Evolutionary conservation across 2,888 invertebrate genomes (phyloP), one percentile per base, ranked within the genome.

Genomic region (Hyles lineata): DNA sequence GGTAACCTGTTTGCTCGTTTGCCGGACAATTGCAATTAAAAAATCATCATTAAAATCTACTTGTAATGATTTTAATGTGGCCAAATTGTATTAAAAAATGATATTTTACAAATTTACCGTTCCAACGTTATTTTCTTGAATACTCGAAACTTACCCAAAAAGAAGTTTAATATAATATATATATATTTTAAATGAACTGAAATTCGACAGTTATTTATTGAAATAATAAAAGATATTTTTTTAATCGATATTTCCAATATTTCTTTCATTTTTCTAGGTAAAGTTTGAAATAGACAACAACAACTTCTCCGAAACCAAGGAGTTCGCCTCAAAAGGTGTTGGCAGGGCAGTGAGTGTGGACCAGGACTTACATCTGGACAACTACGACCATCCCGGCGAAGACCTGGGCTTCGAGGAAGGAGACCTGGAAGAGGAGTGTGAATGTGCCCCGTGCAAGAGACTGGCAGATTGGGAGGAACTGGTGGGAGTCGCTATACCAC

Each of bases 391-490:
- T 60, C 89, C 90, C 0, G 92, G 91, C 0, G 91, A 91, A 75
- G 93, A 93, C 81, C 82, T 92, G 1, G 92, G 93, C 52, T 93
- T 93, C 74, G 93, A 93, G 74, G 92, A 92, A 55, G 92, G 91
- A 3, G 90, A 90, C n/a, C 25, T 82, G 43, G 79, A 80, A 6
- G 90, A 91, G 21, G 90, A 90, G 73, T 95, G 95, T 62, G 84
- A 83, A 0, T 92, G 95, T 69, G 89, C 80, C 0, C 87, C 92
- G 0, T 94, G 94, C 70, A 78, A 81, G 25, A 79, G 90, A 9
- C 90, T 95, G 19, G 90, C 92, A 1, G 87, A 96, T 17, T 97
- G 97, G 97, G 97, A 97, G 87, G 97, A 97, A 82, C 96, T 97
- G 82, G 96, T 97, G 1, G 95, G 95, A 23, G 97, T 97, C 0